Evolutionary conservation across 1,140 invertebrate species (phyloP), one percentile per base, ranked within the genome.

Genomic region (Ceratina japonica): DNA sequence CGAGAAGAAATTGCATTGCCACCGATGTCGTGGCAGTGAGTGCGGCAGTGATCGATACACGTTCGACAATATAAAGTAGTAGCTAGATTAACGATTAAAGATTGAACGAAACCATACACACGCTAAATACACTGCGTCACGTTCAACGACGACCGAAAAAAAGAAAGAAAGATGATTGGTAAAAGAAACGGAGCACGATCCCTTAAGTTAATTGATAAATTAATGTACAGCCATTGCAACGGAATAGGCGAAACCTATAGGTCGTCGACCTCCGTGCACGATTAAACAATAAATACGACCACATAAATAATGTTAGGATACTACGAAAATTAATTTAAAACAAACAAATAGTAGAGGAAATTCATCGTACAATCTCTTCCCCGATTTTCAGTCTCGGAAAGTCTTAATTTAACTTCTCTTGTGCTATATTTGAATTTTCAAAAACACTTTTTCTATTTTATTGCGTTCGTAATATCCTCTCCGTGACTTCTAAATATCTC

Each of bases 11-110:
- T 62, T 52, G 37, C 77, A 80, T 83, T 80, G 69, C 69, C 78
- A 79, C 73, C 61, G 31, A 61, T 62, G 49, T 13, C 24, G 76
- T 58, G 81, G 83, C 78, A 84, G 83, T 74, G 61, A 20, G 52
- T 51, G 20, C 73, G 83, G 79, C 83, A 85, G 82, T 85, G 79
- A 84, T 75, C 27, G 61, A 83, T 65, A 68, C 59, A 71, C n/a
- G n/a, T 22, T 31, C 10, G 61, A 82, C 44, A 63, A 70, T 68
- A 69, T 12, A 56, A 72, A 51, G 77, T 71, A 62, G 66, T 72
- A n/a, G n/a, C n/a, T n/a, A n/a, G n/a, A n/a, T 86, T 61, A 66
- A 71, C 73, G 1, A 51, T 65, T 64, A 82, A 77, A 31, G 62
- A 52, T 7, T 37, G 2, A 37, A 37, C 7, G 7, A 3, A 7